Conservation (phyloP, 2,888 invertebrate species). For the Microctonus aethiopoides region DNA sequence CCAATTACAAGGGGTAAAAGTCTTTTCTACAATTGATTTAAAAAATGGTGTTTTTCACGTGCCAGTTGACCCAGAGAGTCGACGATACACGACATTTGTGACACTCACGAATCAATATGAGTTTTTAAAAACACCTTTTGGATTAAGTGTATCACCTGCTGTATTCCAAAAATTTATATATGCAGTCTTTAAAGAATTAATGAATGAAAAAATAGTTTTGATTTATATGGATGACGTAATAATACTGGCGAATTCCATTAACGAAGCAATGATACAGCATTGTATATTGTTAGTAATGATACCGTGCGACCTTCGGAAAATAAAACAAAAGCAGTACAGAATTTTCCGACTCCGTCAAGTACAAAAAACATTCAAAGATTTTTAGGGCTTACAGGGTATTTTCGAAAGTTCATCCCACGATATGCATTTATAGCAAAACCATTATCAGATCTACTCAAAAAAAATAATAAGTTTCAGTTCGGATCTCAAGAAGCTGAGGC, state of each 20-base stretch:
- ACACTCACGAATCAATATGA: neutral
- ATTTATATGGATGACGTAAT: slow-evolving; percentile 42
- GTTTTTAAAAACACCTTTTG: too few species aligned
- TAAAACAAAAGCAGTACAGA: slow-evolving; percentile 31
- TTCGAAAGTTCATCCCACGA: slow-evolving; percentile 38
- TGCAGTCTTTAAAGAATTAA: slow-evolving; percentile 39
- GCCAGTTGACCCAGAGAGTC: slow-evolving; percentile 38
- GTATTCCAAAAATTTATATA: slow-evolving; percentile 40
- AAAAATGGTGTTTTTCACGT: slow-evolving; percentile 50
- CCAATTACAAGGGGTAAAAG: slow-evolving; percentile 31
- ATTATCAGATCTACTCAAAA: slow-evolving; percentile 33
- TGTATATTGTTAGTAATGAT: slow-evolving; percentile 29
- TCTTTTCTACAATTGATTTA: slow-evolving; percentile 40
- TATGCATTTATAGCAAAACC: slow-evolving; percentile 40
- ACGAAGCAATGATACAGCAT: slow-evolving; percentile 31
- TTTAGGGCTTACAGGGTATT: slow-evolving; percentile 40
- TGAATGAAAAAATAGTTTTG: slow-evolving; percentile 20
- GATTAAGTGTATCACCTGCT: slow-evolving; percentile 18
- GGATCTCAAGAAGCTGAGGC: slow-evolving; percentile 33
- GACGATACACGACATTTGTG: slow-evolving; percentile 47
- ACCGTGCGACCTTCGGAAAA: slow-evolving; percentile 35
- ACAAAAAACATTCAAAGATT: slow-evolving; percentile 37
- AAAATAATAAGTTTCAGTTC: slow-evolving; percentile 29
- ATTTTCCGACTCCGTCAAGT: slow-evolving; percentile 38
- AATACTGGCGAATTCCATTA: slow-evolving; percentile 25